Percentiles rank a stretch among this genome's conserved stretches.
These are phyloP conservation scores for Picus viridis DNA, from an alignment of 2,797 vertebrate genomes.

Conservation along the genomic window DNA sequence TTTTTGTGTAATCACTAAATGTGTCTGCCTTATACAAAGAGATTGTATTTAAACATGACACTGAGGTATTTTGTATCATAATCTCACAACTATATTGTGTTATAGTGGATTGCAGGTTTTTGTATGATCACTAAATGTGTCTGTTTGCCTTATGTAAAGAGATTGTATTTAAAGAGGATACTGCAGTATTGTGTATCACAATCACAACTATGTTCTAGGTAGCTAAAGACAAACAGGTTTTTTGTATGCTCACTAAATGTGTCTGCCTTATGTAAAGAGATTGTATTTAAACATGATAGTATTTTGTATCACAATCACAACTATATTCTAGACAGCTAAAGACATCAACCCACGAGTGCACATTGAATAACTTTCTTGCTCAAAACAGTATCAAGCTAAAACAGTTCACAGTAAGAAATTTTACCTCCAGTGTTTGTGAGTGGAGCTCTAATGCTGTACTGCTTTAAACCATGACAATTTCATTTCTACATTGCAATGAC, in stretches of 20 bases:
- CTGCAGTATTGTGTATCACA: not conserved
- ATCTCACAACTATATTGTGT: not conserved
- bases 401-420: slow-evolving; percentile 30
- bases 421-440: slow-evolving; percentile 63
- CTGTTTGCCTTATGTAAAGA: not conserved
- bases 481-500: slow-evolving; percentile 69
- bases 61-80: not conserved
- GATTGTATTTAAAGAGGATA: not conserved
- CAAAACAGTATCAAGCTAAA: not conserved
- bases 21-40: not conserved
- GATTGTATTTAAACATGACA: not conserved
- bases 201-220: not conserved
- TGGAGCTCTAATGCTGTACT: slow-evolving; percentile 67
- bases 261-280: not conserved
- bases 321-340: not conserved
- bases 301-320: not conserved
- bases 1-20: too few relatives aligned
- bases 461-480: slow-evolving; percentile 75
- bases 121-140: not conserved
- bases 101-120: accelerated
- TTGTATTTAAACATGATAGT: not conserved
- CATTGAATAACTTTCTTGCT: not conserved
- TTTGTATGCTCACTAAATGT: not conserved
- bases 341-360: not conserved
- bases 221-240: not conserved